These are phyloP conservation scores for Zaprionus ornatus DNA, from an alignment of 1,140 invertebrate species.

Conservation along the genomic window DNA sequence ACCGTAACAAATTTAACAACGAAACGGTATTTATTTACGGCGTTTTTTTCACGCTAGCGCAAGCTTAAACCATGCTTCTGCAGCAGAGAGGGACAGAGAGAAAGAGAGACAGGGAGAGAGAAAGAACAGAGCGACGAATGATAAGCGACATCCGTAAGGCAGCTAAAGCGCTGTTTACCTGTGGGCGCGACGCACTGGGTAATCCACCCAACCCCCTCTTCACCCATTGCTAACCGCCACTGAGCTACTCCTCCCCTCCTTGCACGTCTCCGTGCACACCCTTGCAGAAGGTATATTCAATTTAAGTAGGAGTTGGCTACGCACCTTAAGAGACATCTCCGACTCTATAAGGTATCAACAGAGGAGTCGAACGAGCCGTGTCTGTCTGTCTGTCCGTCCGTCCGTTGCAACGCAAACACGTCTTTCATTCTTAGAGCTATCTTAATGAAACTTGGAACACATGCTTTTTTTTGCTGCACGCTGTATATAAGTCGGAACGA, in stretches of 20 bases:
- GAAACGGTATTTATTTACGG: slow-evolving; percentile 56
- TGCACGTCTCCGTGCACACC: too few relatives aligned
- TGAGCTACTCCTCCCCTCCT: background rate
- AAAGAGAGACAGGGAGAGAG: background rate
- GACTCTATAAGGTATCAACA: too few relatives aligned
- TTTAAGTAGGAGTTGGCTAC: too few relatives aligned
- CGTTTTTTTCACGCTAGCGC: slow-evolving; percentile 51
- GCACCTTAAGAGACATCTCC: too few relatives aligned
- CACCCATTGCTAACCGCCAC: background rate
- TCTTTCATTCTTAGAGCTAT: too few relatives aligned
- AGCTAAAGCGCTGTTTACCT: slow-evolving; percentile 34
- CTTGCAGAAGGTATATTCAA: too few relatives aligned
- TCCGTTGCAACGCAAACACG: too few relatives aligned
- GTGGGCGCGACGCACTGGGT: slow-evolving; percentile 33
- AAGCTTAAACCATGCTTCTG: background rate
- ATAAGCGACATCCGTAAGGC: slow-evolving; percentile 8
- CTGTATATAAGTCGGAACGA: too few relatives aligned
- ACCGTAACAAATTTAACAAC: slow-evolving; percentile 37
- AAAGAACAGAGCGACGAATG: background rate
- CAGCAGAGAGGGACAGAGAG: background rate
- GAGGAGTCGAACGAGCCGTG: too few relatives aligned
- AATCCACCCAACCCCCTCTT: background rate
- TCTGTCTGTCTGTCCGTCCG: too few relatives aligned
- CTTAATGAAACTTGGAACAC: too few relatives aligned
- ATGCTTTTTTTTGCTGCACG: too few relatives aligned